Percentiles rank a stretch among this genome's conserved stretches.
Conservation (phyloP, 2,888 invertebrate species). For the Polylopha cassiicola region DNA sequence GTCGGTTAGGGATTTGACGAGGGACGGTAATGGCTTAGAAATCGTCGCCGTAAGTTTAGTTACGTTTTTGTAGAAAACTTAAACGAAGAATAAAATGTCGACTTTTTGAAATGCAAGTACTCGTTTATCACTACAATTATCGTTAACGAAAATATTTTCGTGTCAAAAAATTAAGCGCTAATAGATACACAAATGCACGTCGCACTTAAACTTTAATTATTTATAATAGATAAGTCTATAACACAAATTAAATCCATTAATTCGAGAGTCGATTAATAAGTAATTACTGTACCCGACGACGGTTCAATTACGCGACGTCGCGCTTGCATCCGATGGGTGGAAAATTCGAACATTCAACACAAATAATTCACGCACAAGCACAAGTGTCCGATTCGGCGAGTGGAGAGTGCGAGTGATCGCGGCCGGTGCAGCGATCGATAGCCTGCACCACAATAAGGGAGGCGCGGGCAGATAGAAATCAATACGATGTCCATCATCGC, state of each 20-base stretch:
- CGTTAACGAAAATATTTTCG: too few species aligned
- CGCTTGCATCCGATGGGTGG: constrained; percentile 54
- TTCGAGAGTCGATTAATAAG: constrained; percentile 19
- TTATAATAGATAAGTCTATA: constrained; percentile 11
- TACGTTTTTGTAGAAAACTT: too few species aligned
- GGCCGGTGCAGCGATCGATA: constrained; percentile 72
- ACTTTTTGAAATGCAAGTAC: too few species aligned
- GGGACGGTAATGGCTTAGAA: too few species aligned
- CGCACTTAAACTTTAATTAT: constrained; percentile 9
- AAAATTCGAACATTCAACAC: constrained; percentile 39
- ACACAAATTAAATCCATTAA: constrained; percentile 16
- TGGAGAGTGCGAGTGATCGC: constrained; percentile 36
- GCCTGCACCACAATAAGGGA: constrained; percentile 71
- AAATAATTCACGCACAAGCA: constrained; percentile 48
- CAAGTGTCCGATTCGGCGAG: constrained; percentile 39
- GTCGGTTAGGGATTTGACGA: too few species aligned
- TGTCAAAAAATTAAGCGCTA: constrained; percentile 15
- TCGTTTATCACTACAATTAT: too few species aligned
- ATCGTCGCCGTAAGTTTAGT: too few species aligned
- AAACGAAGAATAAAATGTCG: too few species aligned
- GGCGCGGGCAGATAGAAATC: constrained; percentile 77
- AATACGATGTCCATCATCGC: constrained; percentile 79
- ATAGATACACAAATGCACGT: constrained; percentile 5
- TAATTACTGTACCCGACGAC: constrained; percentile 21
- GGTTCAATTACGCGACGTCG: constrained; percentile 11